Conservation (phyloP, 2,113 vertebrate species). For the Pampusana beccarii region DNA sequence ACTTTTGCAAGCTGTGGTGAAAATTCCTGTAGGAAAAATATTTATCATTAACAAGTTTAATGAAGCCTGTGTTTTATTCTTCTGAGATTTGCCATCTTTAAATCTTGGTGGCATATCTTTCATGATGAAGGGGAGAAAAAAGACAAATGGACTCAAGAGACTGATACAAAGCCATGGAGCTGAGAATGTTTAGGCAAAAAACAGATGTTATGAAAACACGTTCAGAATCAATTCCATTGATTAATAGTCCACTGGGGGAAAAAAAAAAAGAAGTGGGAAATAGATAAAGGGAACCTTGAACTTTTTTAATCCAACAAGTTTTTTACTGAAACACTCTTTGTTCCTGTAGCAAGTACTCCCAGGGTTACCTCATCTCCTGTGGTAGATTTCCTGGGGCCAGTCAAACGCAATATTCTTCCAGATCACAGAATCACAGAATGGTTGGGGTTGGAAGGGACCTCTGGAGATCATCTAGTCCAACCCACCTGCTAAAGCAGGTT, state of each 20-base stretch:
- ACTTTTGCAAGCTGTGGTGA: neutral
- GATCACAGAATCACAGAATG: neutral
- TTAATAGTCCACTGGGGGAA: neutral
- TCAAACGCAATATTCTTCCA: neutral
- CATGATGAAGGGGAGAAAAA: neutral
- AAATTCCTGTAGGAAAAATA: neutral
- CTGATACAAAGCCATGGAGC: neutral
- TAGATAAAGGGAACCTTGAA: neutral
- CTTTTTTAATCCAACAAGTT: neutral
- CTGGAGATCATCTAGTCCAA: too few relatives aligned
- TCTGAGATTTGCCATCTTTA: neutral
- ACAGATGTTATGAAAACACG: accelerated
- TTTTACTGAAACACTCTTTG: neutral
- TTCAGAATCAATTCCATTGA: neutral
- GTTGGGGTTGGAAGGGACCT: too few relatives aligned
- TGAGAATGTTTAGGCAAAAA: neutral
- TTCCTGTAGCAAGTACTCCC: neutral
- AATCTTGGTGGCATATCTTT: neutral
- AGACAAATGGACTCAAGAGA: neutral
- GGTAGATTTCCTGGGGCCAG: neutral
- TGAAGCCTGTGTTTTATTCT: neutral
- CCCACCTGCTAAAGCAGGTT: too few relatives aligned
- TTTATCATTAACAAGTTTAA: neutral
- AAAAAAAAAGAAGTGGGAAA: neutral
- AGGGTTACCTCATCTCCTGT: neutral